phyloP scores from a whole-genome alignment of 2,797 vertebrate genomes.

The Typhlichthys subterraneus region DNA sequence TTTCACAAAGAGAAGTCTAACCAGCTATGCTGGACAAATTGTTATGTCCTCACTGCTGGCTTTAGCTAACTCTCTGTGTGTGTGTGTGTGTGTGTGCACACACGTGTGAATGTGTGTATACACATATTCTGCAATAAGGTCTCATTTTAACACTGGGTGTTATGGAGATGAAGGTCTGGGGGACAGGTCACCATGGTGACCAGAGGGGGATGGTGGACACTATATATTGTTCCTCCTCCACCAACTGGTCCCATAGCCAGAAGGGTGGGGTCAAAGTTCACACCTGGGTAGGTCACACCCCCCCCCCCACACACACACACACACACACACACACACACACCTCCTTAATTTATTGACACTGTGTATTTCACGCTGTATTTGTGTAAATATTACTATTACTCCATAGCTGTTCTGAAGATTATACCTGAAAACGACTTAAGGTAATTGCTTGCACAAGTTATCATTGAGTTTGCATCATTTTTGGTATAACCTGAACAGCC shows the following conservation, averaged over 20 bases:
- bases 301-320: slow-evolving; percentile 17
- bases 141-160: slow-evolving; percentile 69
- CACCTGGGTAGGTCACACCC: slow-evolving; percentile 40
- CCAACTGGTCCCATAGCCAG: slow-evolving; percentile 58
- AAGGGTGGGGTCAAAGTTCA: slow-evolving; percentile 1
- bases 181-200: slow-evolving; percentile 68
- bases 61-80: slow-evolving; percentile 5
- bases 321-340: background rate
- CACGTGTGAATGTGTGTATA: background rate
- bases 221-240: slow-evolving; percentile 58
- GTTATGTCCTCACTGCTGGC: background rate
- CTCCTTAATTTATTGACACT: no score
- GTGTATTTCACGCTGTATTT: no score
- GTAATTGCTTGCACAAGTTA: no score
- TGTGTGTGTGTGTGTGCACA: background rate
- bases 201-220: slow-evolving; percentile 36
- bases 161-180: slow-evolving; percentile 79
- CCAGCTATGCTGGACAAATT: no score
- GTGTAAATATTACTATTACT: no score
- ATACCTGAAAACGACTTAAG: no score
- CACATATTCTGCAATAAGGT: slow-evolving; percentile 64
- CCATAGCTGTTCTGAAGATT: no score
- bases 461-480: no score
- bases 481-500: no score
- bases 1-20: no score